These are phyloP conservation scores for Diplazon laetatorius DNA, from an alignment of 2,888 invertebrate genomes.

Conservation along the genomic window DNA sequence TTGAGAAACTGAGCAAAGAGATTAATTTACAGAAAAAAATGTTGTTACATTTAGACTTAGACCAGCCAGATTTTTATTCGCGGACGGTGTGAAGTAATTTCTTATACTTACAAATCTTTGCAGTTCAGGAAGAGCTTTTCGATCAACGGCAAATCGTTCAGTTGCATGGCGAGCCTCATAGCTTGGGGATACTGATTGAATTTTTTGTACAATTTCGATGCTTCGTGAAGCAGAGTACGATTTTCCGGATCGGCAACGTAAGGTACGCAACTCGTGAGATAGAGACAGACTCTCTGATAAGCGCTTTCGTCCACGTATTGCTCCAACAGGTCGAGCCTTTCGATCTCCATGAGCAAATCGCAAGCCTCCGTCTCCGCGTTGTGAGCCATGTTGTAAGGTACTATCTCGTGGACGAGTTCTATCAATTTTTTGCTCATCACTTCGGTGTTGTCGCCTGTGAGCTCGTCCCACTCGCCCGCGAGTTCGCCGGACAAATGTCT, in stretches of 20 bases:
- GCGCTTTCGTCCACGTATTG: conserved; percentile 95
- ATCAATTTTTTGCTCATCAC: conserved; percentile 85
- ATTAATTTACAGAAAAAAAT: no score
- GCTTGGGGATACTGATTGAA: conserved; percentile 96
- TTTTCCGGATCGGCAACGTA: conserved; percentile 98
- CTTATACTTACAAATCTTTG: conserved; percentile 89
- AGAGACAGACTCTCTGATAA: conserved; percentile 96
- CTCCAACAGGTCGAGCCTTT: conserved; percentile 92
- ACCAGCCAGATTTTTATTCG: background rate
- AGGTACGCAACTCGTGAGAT: conserved; percentile 96
- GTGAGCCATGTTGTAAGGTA: conserved; percentile 97
- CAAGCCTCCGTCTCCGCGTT: conserved; percentile 99
- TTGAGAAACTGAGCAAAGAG: no score
- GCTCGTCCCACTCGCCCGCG: conserved; percentile 91
- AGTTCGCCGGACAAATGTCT: conserved; percentile 96
- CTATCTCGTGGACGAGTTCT: conserved; percentile 92
- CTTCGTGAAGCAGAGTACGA: conserved; percentile 91
- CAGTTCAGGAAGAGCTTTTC: conserved; percentile 93
- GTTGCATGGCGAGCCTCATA: conserved; percentile 94
- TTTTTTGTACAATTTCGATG: conserved; percentile 92
- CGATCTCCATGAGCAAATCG: conserved; percentile 98
- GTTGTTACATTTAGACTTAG: no score
- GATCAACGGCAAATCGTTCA: conserved; percentile 92
- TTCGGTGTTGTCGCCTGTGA: conserved; percentile 83
- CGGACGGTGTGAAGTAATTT: background rate